Conservation (phyloP, 2,797 vertebrate genomes). For the Centroberyx gerrardi region DNA sequence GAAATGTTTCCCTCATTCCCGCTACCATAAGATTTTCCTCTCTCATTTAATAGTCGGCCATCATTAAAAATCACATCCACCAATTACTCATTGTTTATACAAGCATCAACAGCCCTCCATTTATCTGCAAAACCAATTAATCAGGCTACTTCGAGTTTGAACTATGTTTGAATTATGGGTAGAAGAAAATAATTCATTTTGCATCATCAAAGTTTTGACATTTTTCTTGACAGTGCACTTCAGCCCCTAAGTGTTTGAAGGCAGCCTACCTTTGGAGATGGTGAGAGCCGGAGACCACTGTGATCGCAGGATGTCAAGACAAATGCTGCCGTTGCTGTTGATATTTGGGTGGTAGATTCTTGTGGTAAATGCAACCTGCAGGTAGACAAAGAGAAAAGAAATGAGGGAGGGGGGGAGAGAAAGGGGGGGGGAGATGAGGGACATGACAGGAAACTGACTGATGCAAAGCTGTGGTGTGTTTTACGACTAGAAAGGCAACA, state of each 20-base stretch:
- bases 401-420: not conserved
- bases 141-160: no score
- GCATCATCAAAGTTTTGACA: no score
- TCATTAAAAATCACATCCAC: no score
- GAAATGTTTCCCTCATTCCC: not conserved
- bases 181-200: no score
- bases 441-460: constrained; percentile 39
- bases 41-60: no score
- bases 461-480: constrained; percentile 7
- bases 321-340: constrained; percentile 80
- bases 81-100: constrained; percentile 5
- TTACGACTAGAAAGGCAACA: not conserved
- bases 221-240: no score
- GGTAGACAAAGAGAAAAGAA: constrained; percentile 9
- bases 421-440: not conserved
- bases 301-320: constrained; percentile 87
- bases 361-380: constrained; percentile 90
- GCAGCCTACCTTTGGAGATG: constrained; percentile 89
- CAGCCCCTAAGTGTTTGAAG: not conserved
- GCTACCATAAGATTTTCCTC: no score
- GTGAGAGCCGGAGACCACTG: constrained; percentile 91
- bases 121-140: not conserved
- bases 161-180: no score
- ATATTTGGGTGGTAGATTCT: constrained; percentile 87
- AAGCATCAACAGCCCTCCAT: not conserved